Evolutionary conservation across 1,140 invertebrate genomes (phyloP), one percentile per base, ranked within the genome.

Genomic region (Pogonomyrmex californicus): DNA sequence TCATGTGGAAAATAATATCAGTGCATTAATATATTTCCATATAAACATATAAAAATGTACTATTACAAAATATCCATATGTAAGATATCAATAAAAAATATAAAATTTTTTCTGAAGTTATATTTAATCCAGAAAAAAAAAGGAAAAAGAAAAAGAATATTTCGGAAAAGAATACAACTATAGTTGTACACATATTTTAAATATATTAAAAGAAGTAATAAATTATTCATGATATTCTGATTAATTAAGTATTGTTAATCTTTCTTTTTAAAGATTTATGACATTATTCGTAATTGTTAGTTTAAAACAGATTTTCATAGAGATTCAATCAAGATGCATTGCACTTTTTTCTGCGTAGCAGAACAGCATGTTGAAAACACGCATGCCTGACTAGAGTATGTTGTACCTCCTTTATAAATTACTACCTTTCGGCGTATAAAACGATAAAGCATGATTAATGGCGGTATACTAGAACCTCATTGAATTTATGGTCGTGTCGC

Each of bases 341-440:
- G 79, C 79, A 73, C 68, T 75, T 60, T 71, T 82, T 70, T 60
- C 41, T 51, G 47, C 51, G 66, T 62, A 68, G 79, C 78, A 81
- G 78, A 44, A 56, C 63, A 56, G 78, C 70, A 83, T 75, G 68
- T 75, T 82, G 79, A 75, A 83, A 83, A 83, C 68, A 75, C 79
- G 79, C 79, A 73, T 83, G 79, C 68, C 70, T 83, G 79, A 83
- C 79, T 83, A 75, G 79, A 83, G 79, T 83, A 83, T 83, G 79
- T 83, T 83, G 79, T 83, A 83, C 68, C 79, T 83, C 79, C 79
- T 60, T 83, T 83, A 83, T 83, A 83, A 83, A 83, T 83, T 83
- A 83, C 79, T 70, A 83, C 79, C 79, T 66, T 75, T 83, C 79
- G 79, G 79, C 79, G 79, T 60, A 75, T 83, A 83, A 83, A 83